Base-by-base conservation (phyloP, 2,113 vertebrate genomes). In the Puffinus mauretanicus region DNA sequence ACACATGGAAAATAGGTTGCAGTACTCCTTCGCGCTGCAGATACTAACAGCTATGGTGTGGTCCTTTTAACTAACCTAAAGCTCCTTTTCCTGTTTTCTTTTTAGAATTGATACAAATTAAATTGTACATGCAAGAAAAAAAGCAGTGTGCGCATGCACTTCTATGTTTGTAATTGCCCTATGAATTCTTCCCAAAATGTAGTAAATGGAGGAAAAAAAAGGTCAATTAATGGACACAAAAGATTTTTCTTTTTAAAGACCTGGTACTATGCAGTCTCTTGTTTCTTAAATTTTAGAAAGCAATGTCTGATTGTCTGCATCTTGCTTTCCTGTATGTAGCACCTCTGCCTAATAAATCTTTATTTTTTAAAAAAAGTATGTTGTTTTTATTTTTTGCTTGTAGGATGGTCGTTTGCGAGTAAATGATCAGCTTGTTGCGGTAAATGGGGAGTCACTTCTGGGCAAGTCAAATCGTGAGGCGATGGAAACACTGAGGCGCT, bases 401-500 rank as follows among this genome's bases (percentile, higher is more conserved):
- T 94, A 99, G 99, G 99, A 99, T 40, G 99, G 99, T 4, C 99
- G 99, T 7, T 97, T 99, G 64, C 92, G 98, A 32, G 94, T 98
- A 17, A 99, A 99, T 67, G 99, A 99, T 95, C 99, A 99, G 95
- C 98, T 99, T 96, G 98, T 99, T 34, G 99, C 99, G 0, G 99
- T 99, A n/a, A 99, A 99, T 13, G 99, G 99, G 9, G 99, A 99
- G 90, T 98, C 99, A 1, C 98, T 99, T 77, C 95, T 99, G 96
- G 99, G 98, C 78, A 98, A 98, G 95, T 99, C 99, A 32, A 99
- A 99, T 94, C 99, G 99, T 1, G 98, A 99, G 88, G 99, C 99
- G 66, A 99, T 99, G 99, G 99, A 99, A 97, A 99, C 99, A 5
- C 98, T 99, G 7, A 97, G 99, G 24, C 98, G 99, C 71, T 99